These are phyloP conservation scores for Cricetomys ansorgei DNA, from an alignment of 2,113 vertebrate species.

Conservation along the genomic window DNA sequence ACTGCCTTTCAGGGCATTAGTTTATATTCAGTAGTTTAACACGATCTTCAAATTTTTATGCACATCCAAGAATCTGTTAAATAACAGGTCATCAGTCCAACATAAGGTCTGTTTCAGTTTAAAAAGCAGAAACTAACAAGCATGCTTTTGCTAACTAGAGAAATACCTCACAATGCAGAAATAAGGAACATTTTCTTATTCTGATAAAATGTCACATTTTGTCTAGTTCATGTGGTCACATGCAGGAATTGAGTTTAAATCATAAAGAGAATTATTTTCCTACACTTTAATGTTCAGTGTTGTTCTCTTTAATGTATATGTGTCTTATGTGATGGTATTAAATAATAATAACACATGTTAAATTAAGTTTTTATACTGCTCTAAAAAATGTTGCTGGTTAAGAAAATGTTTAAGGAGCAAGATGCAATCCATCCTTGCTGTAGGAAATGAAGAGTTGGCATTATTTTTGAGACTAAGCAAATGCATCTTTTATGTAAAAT, in stretches of 20 bases:
- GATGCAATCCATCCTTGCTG: background rate
- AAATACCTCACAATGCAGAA: conserved; percentile 74
- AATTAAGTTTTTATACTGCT: conserved; percentile 21
- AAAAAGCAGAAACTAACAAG: conserved; percentile 76
- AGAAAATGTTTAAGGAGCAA: background rate
- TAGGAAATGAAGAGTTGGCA: background rate
- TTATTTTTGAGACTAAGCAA: conserved; percentile 1
- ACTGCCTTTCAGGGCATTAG: conserved; percentile 82
- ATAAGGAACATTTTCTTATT: conserved; percentile 82
- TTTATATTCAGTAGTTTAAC: conserved; percentile 90
- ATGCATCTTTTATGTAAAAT: conserved; percentile 2
- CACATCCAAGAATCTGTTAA: conserved; percentile 85
- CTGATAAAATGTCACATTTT: conserved; percentile 82
- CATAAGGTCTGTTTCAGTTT: conserved; percentile 59
- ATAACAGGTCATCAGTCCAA: conserved; percentile 80
- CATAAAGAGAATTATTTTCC: conserved; percentile 53
- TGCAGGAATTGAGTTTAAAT: conserved; percentile 65
- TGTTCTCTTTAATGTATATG: too few relatives aligned
- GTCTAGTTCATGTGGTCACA: conserved; percentile 74
- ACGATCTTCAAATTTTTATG: conserved; percentile 91
- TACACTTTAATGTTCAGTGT: background rate
- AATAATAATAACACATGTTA: background rate
- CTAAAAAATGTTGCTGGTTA: background rate
- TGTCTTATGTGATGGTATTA: background rate
- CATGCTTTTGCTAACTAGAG: conserved; percentile 56